A percentile compares a stretch with the other conserved stretches of the same genome.
Evolutionary conservation across 1,140 invertebrate genomes (phyloP).

Genomic region (Ostrea edulis): DNA sequence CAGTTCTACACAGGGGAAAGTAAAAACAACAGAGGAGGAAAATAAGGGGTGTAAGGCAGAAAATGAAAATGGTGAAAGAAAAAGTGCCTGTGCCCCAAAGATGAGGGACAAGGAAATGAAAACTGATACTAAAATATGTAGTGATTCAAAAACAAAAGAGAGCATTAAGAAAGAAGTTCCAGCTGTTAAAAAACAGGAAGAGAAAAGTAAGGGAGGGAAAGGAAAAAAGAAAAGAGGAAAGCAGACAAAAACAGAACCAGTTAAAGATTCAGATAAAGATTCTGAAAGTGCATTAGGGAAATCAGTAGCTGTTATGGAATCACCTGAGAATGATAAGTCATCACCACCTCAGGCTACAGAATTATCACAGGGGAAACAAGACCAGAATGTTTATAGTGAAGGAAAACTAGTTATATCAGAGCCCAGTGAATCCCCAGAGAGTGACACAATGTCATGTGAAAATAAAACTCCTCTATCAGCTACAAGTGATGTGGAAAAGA

Average conservation of each 20-base stretch:
- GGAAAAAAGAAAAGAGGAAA: conserved; percentile 50
- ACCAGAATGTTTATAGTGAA: neutral
- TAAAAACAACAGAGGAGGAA: neutral
- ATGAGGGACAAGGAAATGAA: conserved; percentile 45
- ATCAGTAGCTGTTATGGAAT: neutral
- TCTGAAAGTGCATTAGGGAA: neutral
- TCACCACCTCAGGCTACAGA: neutral
- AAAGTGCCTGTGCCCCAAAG: conserved; percentile 42
- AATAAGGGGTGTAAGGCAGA: neutral
- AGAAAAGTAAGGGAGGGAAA: conserved; percentile 42
- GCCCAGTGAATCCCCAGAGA: neutral
- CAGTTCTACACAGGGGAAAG: neutral
- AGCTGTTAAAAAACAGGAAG: conserved; percentile 38
- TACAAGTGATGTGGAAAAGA: neutral
- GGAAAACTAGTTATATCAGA: neutral
- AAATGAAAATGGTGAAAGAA: conserved; percentile 29
- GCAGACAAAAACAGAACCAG: conserved; percentile 6
- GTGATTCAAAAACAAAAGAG: neutral
- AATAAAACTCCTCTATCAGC: neutral
- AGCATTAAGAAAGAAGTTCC: conserved; percentile 27
- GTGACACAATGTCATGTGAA: neutral
- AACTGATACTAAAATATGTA: neutral
- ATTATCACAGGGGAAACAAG: neutral
- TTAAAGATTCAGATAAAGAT: neutral
- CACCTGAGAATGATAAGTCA: neutral